Percentiles rank a stretch among this genome's conserved stretches.
These are phyloP conservation scores for Unio pictorum DNA, from an alignment of 2,888 invertebrate species.

Conservation along the genomic window DNA sequence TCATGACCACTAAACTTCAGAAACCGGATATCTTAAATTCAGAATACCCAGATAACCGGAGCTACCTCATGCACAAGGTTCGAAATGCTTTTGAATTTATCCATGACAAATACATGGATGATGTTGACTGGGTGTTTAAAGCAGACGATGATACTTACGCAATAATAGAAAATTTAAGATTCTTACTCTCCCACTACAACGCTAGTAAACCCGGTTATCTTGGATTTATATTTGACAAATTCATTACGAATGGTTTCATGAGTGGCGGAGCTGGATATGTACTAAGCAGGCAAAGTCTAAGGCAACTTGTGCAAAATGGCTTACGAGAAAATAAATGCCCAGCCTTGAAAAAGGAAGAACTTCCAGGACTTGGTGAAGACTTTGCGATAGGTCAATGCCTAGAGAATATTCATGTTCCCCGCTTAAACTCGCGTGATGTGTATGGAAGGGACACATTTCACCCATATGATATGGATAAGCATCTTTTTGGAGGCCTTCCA, in stretches of 20 bases:
- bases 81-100: conserved; percentile 91
- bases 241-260: conserved; percentile 70
- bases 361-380: conserved; percentile 81
- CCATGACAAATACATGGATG: conserved; percentile 83
- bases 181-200: conserved; percentile 85
- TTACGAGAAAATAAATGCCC: conserved; percentile 72
- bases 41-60: conserved; percentile 7
- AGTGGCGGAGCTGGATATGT: conserved; percentile 79
- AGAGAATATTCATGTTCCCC: conserved; percentile 78
- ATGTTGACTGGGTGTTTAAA: conserved; percentile 97
- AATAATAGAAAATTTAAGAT: conserved; percentile 93
- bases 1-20: conserved; percentile 69
- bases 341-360: conserved; percentile 76
- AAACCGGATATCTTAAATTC: conserved; percentile 74
- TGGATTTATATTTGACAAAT: conserved; percentile 61
- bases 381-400: conserved; percentile 93
- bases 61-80: conserved; percentile 93
- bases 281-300: conserved; percentile 84
- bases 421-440: conserved; percentile 89
- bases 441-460: conserved; percentile 90
- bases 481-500: conserved; percentile 22
- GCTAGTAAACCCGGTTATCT: conserved; percentile 87
- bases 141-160: conserved; percentile 99
- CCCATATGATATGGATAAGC: conserved; percentile 81
- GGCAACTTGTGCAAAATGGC: conserved; percentile 82